Base-by-base conservation (phyloP, 2,888 invertebrate genomes). In the Leistus spinibarbis region DNA sequence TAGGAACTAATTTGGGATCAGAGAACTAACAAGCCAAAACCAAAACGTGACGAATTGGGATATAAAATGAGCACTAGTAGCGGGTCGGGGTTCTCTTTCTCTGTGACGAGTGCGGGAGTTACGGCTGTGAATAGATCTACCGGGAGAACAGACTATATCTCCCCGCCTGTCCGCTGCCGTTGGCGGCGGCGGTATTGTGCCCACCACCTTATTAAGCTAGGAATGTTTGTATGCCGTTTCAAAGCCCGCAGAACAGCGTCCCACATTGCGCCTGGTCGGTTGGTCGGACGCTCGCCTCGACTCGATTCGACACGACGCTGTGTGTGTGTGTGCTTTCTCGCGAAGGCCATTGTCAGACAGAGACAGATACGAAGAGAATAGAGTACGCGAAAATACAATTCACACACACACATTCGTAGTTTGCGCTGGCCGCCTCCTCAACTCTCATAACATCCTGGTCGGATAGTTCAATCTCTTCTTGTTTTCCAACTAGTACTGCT, bases 201-300 rank as follows among this genome's bases (percentile, higher is more conserved):
- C 66, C 79, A 80, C 79, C 79, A 78, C 80, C 80, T 80, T 80
- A 80, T 80, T 79, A 80, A 80, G 80, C 76, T 77, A 73, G 79
- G 80, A 79, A 80, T 79, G 79, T 79, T 77, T 79, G 77, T 76
- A 76, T 23, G 65, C 72, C 56, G 71, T 27, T 56, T 66, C 62
- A 24, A 67, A 60, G 22, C 22, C 76, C 64, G 76, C 78, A 73
- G 57, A 76, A 76, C 77, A 71, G 75, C 75, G 71, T 57, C 74
- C 64, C 76, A 74, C 56, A 66, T 22, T 68, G 23, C 24, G 40
- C 27, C 54, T 60, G 62, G 71, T 27, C 27, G 27, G 13, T 53
- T 17, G 40, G 57, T 22, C 60, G 60, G 40, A 40, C 40, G 40
- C 40, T 40, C 5, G 40, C 40, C 40, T n/a, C n/a, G n/a, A 27